phyloP scores from a whole-genome alignment of 2,888 invertebrate genomes.

The Eristalis tenax region DNA sequence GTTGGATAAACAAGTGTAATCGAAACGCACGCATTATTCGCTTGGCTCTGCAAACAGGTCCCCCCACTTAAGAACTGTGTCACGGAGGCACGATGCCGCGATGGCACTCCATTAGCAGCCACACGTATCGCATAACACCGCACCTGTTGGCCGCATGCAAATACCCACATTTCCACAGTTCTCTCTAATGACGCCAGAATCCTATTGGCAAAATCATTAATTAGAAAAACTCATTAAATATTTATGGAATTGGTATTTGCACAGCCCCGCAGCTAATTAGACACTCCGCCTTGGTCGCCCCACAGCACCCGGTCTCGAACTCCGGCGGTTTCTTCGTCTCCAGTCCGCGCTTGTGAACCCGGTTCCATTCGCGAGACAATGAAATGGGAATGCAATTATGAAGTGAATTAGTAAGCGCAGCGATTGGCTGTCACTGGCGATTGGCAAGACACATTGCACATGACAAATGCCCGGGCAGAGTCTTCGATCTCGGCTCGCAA shows the following conservation, averaged over 20 bases:
- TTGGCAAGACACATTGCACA: conserved; percentile 2
- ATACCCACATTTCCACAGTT: not conserved
- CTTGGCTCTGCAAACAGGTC: not conserved
- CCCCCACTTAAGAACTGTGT: not conserved
- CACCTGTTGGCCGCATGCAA: not conserved
- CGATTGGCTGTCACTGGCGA: conserved; percentile 16
- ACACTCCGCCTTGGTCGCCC: not conserved
- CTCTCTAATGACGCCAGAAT: not conserved
- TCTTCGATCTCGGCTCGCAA: not conserved
- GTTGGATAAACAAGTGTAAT: not conserved
- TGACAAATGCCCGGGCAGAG: not conserved
- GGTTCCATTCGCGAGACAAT: not conserved
- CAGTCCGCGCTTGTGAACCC: not conserved
- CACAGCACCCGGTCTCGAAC: no score
- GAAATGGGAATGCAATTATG: not conserved
- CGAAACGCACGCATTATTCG: not conserved
- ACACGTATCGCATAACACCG: not conserved
- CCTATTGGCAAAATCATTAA: conserved; percentile 11
- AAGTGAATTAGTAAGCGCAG: not conserved
- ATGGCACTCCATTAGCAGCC: not conserved
- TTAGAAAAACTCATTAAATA: conserved; percentile 17
- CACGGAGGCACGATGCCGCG: not conserved
- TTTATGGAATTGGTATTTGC: not conserved
- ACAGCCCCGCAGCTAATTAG: not conserved
- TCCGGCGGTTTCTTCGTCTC: not conserved